phyloP scores from a whole-genome alignment of 2,113 vertebrate species.

The Rhombomys opimus region DNA sequence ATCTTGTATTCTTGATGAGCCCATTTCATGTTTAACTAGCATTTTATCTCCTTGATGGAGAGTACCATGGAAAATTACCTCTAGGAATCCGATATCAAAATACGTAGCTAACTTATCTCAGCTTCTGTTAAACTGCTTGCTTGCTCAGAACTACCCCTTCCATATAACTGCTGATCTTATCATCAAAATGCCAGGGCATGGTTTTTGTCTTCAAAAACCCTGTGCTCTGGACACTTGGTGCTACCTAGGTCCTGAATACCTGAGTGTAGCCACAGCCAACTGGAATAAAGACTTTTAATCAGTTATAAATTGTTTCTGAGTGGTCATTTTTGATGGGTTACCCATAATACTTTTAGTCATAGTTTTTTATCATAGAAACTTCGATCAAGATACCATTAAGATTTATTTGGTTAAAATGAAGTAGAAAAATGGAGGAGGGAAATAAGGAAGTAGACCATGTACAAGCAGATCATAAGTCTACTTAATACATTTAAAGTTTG shows the following conservation, averaged over 20 bases:
- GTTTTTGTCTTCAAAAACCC: background rate
- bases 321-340: background rate
- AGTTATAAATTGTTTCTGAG: background rate
- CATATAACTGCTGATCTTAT: background rate
- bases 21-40: background rate
- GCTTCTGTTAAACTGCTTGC: background rate
- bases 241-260: background rate
- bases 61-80: background rate
- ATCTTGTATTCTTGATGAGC: background rate
- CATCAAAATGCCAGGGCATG: background rate
- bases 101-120: background rate
- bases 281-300: background rate
- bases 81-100: background rate
- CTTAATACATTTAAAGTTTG: background rate
- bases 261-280: background rate
- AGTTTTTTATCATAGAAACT: background rate
- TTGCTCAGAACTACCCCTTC: background rate
- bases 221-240: background rate
- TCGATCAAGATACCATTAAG: background rate
- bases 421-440: background rate
- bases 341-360: background rate
- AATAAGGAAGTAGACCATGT: background rate
- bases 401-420: constrained; percentile 18
- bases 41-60: background rate
- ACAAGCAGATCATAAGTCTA: background rate